Percentiles rank a stretch among this genome's conserved stretches.
phyloP scores from a whole-genome alignment of 1,140 invertebrate species.

The Eueides isabella region DNA sequence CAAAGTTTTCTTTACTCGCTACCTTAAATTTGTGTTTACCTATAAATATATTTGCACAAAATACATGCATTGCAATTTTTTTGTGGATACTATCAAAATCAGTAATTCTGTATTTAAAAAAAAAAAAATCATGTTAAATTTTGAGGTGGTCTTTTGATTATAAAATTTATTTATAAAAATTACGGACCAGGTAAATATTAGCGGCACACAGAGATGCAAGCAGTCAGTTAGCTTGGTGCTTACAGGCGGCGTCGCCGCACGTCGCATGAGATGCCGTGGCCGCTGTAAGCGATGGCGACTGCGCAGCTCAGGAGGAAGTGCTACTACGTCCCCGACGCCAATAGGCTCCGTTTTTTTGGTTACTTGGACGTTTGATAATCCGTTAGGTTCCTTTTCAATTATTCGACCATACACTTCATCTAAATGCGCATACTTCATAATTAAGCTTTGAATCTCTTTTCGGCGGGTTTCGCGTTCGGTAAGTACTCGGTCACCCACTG shows the following conservation, averaged over 20 bases:
- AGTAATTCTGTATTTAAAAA: not conserved
- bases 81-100: not conserved
- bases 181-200: conserved; percentile 73
- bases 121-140: conserved; percentile 12
- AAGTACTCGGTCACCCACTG: conserved; percentile 82
- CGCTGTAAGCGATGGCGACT: conserved; percentile 69
- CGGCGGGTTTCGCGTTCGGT: conserved; percentile 88
- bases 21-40: conserved; percentile 17
- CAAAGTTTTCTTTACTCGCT: conserved; percentile 15
- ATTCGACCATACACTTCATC: conserved; percentile 85
- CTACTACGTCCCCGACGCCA: conserved; percentile 63
- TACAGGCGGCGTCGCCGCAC: conserved; percentile 82
- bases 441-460: conserved; percentile 91
- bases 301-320: conserved; percentile 71
- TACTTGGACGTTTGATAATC: conserved; percentile 41
- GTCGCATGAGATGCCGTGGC: conserved; percentile 65
- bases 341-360: conserved; percentile 70
- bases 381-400: conserved; percentile 58
- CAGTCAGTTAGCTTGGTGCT: conserved; percentile 76
- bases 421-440: conserved; percentile 89
- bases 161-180: conserved; percentile 41
- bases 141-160: not conserved
- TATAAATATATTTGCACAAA: conserved; percentile 28
- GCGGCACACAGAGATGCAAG: conserved; percentile 74
- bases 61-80: conserved; percentile 49